Evolutionary conservation across 2,888 invertebrate genomes (phyloP), one percentile per base, ranked within the genome.

Genomic region (Drosophila leonis): DNA sequence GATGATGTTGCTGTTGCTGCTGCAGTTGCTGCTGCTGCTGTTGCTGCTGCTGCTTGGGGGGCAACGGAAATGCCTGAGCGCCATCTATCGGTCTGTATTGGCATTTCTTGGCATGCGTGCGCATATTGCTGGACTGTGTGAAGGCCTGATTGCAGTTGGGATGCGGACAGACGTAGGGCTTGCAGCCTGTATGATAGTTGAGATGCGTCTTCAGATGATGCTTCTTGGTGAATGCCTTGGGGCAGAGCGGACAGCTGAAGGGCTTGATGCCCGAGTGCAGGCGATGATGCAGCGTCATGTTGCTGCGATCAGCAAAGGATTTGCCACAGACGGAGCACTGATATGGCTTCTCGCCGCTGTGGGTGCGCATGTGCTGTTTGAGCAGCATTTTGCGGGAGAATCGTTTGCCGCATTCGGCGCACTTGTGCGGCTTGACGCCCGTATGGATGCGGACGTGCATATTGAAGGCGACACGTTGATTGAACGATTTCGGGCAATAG

Each of bases 381-480:
- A 97, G 93, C 0, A 97, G 93, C 97, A 97, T 97, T 93, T 97
- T 97, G 35, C 97, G 94, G 0, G 97, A 96, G 91, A 97, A 97
- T n/a, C 96, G 95, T 90, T 97, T 97, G 46, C 96, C 96, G 86
- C 97, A 97, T 71, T 96, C 95, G 4, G 94, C 94, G 88, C 97
- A 97, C 63, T 95, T 95, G 91, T 97, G 97, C 0, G 97, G 97
- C 84, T 97, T 97, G 1, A 96, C 94, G 13, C 96, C 97, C 71
- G 97, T 97, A 88, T 97, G 97, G 67, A 97, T 97, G 68, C 97
- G 94, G 2, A 96, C 95, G 91, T 97, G 97, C 97, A 97, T 97
- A 90, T 97, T 97, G 93, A 97, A 97, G 10, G 97, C 97, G 7
- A 97, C 97, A 37, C 97, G 94, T 92, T 97, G 97, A 92, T 97